Conservation (phyloP, 2,797 vertebrate genomes). For the Ambastaia sidthimunki region DNA sequence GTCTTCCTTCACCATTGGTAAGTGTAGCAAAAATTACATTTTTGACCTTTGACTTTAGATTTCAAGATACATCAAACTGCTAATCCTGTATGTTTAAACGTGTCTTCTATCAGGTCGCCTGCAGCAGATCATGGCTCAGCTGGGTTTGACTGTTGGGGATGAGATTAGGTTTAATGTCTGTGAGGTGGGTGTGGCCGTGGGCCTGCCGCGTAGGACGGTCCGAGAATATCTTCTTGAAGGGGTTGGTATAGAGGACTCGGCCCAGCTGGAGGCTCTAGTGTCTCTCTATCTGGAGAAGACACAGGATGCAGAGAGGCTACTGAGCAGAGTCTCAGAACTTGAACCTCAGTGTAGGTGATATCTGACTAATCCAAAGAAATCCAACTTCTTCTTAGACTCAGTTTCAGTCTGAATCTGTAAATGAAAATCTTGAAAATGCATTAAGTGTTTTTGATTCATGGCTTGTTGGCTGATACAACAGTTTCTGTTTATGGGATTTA, state of each 20-base stretch:
- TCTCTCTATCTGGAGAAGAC: constrained; percentile 66
- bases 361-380: background rate
- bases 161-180: constrained; percentile 58
- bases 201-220: constrained; percentile 58
- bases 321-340: constrained; percentile 55
- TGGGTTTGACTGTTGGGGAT: constrained; percentile 39
- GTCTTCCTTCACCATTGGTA: constrained; percentile 53
- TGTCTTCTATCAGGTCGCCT: constrained; percentile 48
- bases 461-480: too few species aligned
- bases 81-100: too few species aligned
- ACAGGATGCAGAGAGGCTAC: constrained; percentile 53
- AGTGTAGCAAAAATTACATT: too few species aligned
- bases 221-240: constrained; percentile 64
- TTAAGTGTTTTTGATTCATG: too few species aligned
- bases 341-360: constrained; percentile 55
- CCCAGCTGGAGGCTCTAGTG: constrained; percentile 64
- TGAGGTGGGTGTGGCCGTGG: constrained; percentile 60
- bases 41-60: too few species aligned
- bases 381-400: background rate
- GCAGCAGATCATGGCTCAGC: constrained; percentile 40
- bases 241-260: constrained; percentile 54
- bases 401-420: background rate
- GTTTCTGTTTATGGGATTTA: too few species aligned
- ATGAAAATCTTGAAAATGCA: too few species aligned
- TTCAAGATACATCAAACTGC: too few species aligned